Conservation (phyloP, 2,797 vertebrate genomes). For the Chromobotia macracanthus region DNA sequence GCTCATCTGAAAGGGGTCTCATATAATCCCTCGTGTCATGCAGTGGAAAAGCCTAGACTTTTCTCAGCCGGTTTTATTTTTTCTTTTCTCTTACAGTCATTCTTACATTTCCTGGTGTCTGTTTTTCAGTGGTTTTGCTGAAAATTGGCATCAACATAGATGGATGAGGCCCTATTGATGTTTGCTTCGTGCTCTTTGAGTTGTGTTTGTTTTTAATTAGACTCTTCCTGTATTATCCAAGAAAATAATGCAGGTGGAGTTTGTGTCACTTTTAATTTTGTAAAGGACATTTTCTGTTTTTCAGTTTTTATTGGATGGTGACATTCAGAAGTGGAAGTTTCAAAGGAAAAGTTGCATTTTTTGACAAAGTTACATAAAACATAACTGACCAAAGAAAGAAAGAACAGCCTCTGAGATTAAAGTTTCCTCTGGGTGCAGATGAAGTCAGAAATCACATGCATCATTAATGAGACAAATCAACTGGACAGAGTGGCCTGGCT, state of each 20-base stretch:
- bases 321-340: not conserved
- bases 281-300: not conserved
- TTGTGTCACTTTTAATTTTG: slow-evolving; percentile 35
- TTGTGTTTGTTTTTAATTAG: slow-evolving; percentile 61
- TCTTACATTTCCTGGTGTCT: slow-evolving; percentile 58
- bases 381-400: too few relatives aligned
- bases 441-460: too few relatives aligned
- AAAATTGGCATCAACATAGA: slow-evolving; percentile 54
- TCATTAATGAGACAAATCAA: too few relatives aligned
- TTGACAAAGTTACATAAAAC: too few relatives aligned
- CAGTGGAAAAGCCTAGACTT: slow-evolving; percentile 41
- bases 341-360: not conserved
- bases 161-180: slow-evolving; percentile 53
- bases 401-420: too few relatives aligned
- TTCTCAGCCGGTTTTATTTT: slow-evolving; percentile 37
- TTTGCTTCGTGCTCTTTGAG: not conserved
- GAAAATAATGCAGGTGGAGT: slow-evolving; percentile 39
- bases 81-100: slow-evolving; percentile 33
- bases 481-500: too few relatives aligned
- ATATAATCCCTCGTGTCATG: slow-evolving; percentile 59
- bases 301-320: slow-evolving; percentile 3
- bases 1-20: slow-evolving; percentile 56
- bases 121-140: slow-evolving; percentile 50
- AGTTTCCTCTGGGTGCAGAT: too few relatives aligned
- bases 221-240: slow-evolving; percentile 39